Base-by-base conservation (phyloP, 2,888 invertebrate genomes). In the Acronicta psi region DNA sequence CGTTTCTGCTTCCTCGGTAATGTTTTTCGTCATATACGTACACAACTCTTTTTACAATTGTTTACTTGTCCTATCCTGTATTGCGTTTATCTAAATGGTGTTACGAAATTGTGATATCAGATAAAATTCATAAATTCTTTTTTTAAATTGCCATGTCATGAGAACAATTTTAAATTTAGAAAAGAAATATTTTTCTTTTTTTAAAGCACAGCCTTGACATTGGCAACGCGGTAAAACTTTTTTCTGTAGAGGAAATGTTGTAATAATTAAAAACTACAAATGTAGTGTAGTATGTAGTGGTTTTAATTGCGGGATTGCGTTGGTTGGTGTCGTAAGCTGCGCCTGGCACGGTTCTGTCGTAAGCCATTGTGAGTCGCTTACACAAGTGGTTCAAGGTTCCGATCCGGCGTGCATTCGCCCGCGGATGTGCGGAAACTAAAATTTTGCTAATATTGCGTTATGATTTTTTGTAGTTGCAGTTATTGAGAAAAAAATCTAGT, bases 321-420 rank as follows among this genome's bases (percentile, higher is more conserved):
- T 81, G 80, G 73, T 69, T 58, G 51, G 77, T 93, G 89, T 92
- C 79, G 93, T 85, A 93, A 93, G 82, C 83, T 78, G 86, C 84
- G 90, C 86, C 89, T 85, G 89, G 90, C 89, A 87, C 88, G 77
- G 80, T 75, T 82, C 87, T 93, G 90, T 91, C 89, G 94, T 90
- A 93, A 93, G 87, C 90, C 85, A 93, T 92, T 92, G 92, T 92
- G 83, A 84, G 80, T 60, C 79, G 85, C 88, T 93, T 93, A 91
- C 93, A 88, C 93, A 94, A 94, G 81, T 93, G 92, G 93, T 92
- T 93, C 94, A 94, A 94, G 93, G 93, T 92, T 92, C 85, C 81
- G 76, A 80, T 85, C 86, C 84, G 79, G 83, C 87, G 88, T 90
- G 88, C 93, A 88, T 89, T 93, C 90, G 92, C 90, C 91, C 79